A percentile compares a stretch with the other conserved stretches of the same genome.
These are phyloP conservation scores for Indicator indicator DNA, from an alignment of 2,113 vertebrate species.

Conservation along the genomic window DNA sequence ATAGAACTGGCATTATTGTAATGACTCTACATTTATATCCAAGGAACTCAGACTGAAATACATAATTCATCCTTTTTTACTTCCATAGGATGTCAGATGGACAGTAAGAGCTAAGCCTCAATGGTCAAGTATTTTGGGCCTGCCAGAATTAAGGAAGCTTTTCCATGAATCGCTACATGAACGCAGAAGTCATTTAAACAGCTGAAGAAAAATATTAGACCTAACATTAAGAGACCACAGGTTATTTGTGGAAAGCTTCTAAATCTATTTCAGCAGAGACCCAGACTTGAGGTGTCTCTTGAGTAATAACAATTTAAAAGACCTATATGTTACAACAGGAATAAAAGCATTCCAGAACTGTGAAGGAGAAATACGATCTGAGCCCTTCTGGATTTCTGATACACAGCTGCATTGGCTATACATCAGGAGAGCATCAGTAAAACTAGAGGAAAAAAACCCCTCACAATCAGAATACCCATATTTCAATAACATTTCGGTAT, in stretches of 20 bases:
- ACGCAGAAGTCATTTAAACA: not conserved
- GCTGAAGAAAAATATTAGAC: not conserved
- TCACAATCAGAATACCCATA: not conserved
- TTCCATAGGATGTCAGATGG: accelerated
- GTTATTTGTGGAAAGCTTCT: not conserved
- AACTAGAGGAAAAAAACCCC: not conserved
- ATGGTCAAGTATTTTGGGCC: not conserved
- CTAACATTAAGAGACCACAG: not conserved
- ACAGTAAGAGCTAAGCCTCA: not conserved
- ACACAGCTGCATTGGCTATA: not conserved
- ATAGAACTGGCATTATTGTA: not conserved
- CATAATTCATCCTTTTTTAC: not conserved
- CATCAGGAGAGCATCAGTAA: not conserved
- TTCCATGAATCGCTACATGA: not conserved
- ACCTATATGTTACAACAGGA: not conserved
- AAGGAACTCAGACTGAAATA: not conserved
- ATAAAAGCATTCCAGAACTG: not conserved
- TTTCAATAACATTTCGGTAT: not conserved
- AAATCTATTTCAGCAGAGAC: not conserved
- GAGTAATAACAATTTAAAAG: not conserved
- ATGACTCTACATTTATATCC: not conserved
- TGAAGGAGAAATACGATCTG: not conserved
- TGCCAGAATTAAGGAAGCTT: not conserved
- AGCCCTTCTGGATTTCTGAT: not conserved
- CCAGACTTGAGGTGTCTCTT: not conserved